Base-by-base conservation (phyloP, 2,888 invertebrate species). In the Heliothis peltigera region DNA sequence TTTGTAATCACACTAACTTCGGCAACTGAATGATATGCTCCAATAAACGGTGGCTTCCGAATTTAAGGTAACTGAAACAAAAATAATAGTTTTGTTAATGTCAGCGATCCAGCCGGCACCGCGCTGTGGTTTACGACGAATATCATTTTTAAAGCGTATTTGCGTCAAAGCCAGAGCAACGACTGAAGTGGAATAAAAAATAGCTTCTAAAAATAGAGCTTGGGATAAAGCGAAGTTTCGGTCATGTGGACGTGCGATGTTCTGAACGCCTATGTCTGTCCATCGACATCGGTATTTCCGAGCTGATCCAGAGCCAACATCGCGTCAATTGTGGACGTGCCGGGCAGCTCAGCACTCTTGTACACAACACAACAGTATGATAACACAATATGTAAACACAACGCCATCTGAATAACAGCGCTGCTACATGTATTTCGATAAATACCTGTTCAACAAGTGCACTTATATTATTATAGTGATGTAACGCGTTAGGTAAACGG, bases 21-120 rank as follows among this genome's bases (percentile, higher is more conserved):
- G 83, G 87, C 85, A 85, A 90, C 87, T 87, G 84, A 87, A 87
- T 91, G 91, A 91, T 94, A 91, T 92, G 91, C 91, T 91, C 87
- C 91, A 85, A 86, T 87, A 82, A 85, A 83, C 82, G 71, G 85
- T 81, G 86, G 87, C 84, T 84, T 90, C 89, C 89, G 82, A 88
- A 87, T 90, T 89, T 91, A 93, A 86, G 92, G 92, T 91, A 92
- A 88, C 95, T 95, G 95, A 88, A 95, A 95, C 93, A 92, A 91
- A 88, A 86, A 88, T 59, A 86, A 70, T 60, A 69, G 54, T 63
- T 53, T 68, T 76, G 76, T 89, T 86, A 88, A 80, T 70, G 65
- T 73, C 64, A 67, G 75, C 64, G 72, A 58, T 56, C 64, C 73
- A 70, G 65, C 69, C 64, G 51, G 63, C 61, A 70, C 67, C 61